A percentile compares a stretch with the other conserved stretches of the same genome.
phyloP scores from a whole-genome alignment of 2,797 vertebrate species.

The Mastacembelus armatus region DNA sequence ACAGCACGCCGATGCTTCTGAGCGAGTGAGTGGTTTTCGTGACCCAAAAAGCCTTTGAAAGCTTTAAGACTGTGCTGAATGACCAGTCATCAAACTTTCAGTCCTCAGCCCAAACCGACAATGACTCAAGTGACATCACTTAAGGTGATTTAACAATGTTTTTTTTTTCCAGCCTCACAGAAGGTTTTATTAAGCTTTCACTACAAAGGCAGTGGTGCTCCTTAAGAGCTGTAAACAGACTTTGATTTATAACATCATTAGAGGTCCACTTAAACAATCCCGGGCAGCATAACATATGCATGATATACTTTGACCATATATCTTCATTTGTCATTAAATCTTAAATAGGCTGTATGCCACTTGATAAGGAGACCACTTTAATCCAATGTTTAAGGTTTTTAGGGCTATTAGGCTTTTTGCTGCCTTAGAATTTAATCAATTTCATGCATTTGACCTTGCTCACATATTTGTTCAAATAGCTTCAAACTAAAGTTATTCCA shows the following conservation, averaged over 20 bases:
- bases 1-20: constrained; percentile 36
- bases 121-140: not conserved
- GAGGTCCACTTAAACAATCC: constrained; percentile 2
- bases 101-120: not conserved
- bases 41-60: constrained; percentile 65
- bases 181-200: too few species aligned
- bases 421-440: constrained; percentile 17
- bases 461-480: not conserved
- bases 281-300: too few species aligned
- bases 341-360: not conserved
- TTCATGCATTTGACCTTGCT: constrained; percentile 12
- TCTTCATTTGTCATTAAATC: too few species aligned
- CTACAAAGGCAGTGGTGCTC: not conserved
- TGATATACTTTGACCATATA: too few species aligned
- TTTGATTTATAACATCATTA: constrained; percentile 8
- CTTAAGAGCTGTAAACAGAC: not conserved
- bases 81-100: not conserved
- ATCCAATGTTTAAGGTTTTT: constrained; percentile 1
- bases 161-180: not conserved
- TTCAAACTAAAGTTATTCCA: not conserved
- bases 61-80: constrained; percentile 38
- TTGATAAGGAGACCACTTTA: not conserved
- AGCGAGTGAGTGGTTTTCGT: constrained; percentile 44
- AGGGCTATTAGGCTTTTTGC: not conserved
- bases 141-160: not conserved